phyloP scores from a whole-genome alignment of 2,113 vertebrate species.

The Colaptes auratus region DNA sequence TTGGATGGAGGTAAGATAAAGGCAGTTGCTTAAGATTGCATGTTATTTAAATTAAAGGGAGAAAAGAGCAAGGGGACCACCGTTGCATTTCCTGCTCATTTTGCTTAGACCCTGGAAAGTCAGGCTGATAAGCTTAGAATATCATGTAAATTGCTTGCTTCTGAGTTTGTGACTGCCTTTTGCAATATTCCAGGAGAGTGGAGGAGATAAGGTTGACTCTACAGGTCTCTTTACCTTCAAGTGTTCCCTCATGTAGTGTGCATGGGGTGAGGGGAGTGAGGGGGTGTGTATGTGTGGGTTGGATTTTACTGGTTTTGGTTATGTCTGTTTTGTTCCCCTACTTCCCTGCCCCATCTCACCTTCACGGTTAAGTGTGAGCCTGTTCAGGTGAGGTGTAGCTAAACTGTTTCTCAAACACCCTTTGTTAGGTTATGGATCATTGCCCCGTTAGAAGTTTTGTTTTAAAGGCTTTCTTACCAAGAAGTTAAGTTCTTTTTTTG shows the following conservation, averaged over 20 bases:
- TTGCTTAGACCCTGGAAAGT: neutral
- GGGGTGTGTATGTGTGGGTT: neutral
- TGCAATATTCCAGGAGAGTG: neutral
- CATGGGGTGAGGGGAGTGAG: too few relatives aligned
- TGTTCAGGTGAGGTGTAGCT: neutral
- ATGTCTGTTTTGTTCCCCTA: too few relatives aligned
- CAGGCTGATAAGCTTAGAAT: neutral
- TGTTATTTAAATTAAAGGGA: neutral
- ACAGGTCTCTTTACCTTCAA: neutral
- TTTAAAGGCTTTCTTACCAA: neutral
- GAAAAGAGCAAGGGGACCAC: neutral
- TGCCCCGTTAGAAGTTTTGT: neutral
- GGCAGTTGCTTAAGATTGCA: neutral
- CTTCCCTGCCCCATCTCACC: neutral
- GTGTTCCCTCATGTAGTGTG: neutral
- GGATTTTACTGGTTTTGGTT: neutral
- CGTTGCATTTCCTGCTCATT: neutral
- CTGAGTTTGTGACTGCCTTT: neutral
- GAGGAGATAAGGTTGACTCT: neutral
- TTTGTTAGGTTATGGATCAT: slow-evolving; percentile 5
- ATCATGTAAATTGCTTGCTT: neutral
- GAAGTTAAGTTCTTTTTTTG: neutral
- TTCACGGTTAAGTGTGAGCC: neutral
- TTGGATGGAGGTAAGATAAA: neutral
- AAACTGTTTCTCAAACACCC: neutral